phyloP scores from a whole-genome alignment of 2,797 vertebrate species.

The Lagocephalus sceleratus region DNA sequence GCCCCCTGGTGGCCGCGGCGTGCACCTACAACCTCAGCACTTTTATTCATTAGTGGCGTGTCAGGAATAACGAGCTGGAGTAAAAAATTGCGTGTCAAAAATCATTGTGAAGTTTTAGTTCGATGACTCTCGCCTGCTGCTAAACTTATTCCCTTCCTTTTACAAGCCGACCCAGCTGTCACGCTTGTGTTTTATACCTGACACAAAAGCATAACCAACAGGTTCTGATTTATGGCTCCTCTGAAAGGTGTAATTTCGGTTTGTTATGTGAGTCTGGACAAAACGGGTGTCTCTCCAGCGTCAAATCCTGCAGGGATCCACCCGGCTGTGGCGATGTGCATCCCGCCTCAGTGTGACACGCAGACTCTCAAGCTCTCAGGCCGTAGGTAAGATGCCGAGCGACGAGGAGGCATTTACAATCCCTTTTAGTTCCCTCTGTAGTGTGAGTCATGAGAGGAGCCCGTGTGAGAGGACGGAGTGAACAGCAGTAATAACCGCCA shows the following conservation, averaged over 20 bases:
- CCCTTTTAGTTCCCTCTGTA: constrained; percentile 4
- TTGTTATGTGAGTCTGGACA: constrained; percentile 32
- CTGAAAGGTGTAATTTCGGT: constrained; percentile 65
- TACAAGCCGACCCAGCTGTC: constrained; percentile 45
- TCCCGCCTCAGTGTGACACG: constrained; percentile 11
- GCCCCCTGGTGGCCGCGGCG: constrained; percentile 69
- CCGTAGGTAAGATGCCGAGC: constrained; percentile 12
- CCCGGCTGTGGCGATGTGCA: constrained; percentile 19
- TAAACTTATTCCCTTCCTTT: constrained; percentile 32
- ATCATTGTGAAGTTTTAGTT: constrained; percentile 10
- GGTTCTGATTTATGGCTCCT: constrained; percentile 59
- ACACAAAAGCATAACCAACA: constrained; percentile 59
- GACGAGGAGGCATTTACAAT: constrained; percentile 27
- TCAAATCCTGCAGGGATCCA: constrained; percentile 30
- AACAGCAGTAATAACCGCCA: constrained; percentile 27
- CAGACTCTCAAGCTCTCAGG: constrained; percentile 24
- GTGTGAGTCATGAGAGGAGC: constrained; percentile 39
- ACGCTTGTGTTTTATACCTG: constrained; percentile 51
- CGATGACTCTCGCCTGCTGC: constrained; percentile 18
- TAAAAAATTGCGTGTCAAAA: constrained; percentile 20
- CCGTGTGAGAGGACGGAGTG: constrained; percentile 17
- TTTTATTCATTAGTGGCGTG: not conserved
- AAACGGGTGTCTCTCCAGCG: constrained; percentile 28
- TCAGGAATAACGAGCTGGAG: constrained; percentile 13
- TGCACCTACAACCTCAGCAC: constrained; percentile 9